Evolutionary conservation across 2,797 vertebrate genomes (phyloP).

Genomic region (Anisognathus igniventris): DNA sequence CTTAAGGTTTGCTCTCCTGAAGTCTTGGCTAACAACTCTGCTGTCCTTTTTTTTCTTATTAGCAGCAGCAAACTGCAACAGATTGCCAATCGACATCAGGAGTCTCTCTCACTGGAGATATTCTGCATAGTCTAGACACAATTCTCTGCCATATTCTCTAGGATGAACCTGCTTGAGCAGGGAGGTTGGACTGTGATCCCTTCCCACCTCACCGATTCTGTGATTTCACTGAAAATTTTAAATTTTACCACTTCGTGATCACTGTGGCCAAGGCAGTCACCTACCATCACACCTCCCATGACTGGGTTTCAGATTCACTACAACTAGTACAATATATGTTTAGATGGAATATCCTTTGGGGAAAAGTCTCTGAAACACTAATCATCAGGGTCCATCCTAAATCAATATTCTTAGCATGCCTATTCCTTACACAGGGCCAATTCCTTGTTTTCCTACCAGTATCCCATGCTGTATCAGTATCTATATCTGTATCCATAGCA

Average conservation of each 20-base stretch:
- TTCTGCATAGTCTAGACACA: not conserved
- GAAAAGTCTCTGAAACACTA: not conserved
- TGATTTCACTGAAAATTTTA: not conserved
- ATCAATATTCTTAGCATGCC: not conserved
- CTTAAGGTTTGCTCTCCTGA: not conserved
- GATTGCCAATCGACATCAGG: not conserved
- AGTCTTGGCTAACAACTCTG: not conserved
- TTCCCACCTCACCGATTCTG: not conserved
- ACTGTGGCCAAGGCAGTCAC: not conserved
- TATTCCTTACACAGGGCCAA: not conserved
- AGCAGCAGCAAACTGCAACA: accelerated
- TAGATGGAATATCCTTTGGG: not conserved
- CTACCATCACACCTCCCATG: not conserved
- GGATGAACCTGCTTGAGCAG: not conserved
- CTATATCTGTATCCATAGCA: not conserved
- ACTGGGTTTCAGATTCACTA: not conserved
- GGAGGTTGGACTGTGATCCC: not conserved
- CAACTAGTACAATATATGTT: not conserved
- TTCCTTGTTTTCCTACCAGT: not conserved
- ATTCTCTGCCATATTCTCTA: not conserved
- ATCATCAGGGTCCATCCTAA: not conserved
- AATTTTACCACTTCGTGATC: not conserved
- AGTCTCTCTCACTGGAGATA: not conserved
- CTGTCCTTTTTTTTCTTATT: not conserved
- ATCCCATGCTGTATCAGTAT: not conserved